A percentile compares a stretch with the other conserved stretches of the same genome.
Evolutionary conservation across 2,888 invertebrate species (phyloP).

Genomic region (Agrenia bidenticulata): DNA sequence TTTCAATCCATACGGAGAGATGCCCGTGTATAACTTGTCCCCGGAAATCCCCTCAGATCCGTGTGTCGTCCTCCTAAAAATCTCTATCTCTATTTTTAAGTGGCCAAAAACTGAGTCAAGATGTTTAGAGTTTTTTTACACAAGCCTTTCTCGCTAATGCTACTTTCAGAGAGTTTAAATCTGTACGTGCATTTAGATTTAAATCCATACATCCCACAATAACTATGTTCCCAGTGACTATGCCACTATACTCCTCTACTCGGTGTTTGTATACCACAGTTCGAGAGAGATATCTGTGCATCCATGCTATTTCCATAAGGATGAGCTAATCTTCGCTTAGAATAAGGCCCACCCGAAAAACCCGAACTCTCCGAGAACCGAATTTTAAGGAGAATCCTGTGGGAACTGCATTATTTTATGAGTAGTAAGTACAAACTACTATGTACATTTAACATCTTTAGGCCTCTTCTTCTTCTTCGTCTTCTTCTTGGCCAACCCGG

Average conservation of each 20-base stretch:
- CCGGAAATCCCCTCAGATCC: not conserved
- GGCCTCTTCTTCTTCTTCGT: not conserved
- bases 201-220: no score
- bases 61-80: no score
- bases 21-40: not conserved
- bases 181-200: no score
- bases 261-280: no score
- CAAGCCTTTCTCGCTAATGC: not conserved
- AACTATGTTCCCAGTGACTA: no score
- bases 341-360: slow-evolving; percentile 9
- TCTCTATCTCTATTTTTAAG: slow-evolving; percentile 5
- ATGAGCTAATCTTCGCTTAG: slow-evolving; percentile 11
- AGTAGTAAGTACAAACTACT: slow-evolving; percentile 4
- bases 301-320: slow-evolving; percentile 16
- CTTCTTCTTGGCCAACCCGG: not conserved
- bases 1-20: no score
- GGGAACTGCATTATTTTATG: slow-evolving; percentile 4
- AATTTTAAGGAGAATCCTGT: not conserved
- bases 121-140: slow-evolving; percentile 8
- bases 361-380: slow-evolving; percentile 1
- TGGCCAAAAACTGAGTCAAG: not conserved
- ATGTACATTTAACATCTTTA: slow-evolving; percentile 4
- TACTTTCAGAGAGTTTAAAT: not conserved
- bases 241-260: no score
- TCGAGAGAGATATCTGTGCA: slow-evolving; percentile 3